Base-by-base conservation (phyloP, 37 sponge, comb jelly and placozoan species). In the Haliclona indistincta region DNA sequence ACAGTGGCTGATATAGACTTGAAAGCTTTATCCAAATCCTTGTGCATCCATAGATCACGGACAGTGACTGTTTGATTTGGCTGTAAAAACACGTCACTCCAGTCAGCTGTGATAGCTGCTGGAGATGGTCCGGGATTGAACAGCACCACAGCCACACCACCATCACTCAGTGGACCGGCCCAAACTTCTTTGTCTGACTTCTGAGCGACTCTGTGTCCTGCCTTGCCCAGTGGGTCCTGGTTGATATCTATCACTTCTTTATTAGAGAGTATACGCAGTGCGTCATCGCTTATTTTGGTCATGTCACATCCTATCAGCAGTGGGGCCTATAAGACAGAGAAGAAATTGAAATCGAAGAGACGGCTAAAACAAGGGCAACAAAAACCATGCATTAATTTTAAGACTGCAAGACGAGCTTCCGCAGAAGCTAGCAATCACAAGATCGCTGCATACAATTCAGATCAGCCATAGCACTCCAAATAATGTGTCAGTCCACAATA, bases 291-390 rank as follows among this genome's bases (percentile, higher is more conserved):
- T 47, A 93, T 85, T 38, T 70, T 88, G 11, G 38, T 25, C 13
- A 93, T 54, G 58, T 93, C 89, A 56, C 85, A 81, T 19, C 93
- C 93, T 60, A 93, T 88, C 70, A 93, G 85, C 10, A 93, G 85
- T 64, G 93, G 93, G 23, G 89, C 77, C 67, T 47, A 47, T 17
- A 47, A 15, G 13, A 47, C 15, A 17, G 15, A 10, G 15, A 47
- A 17, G 15, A 47, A 47, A 15, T 17, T 15, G 10, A 47, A 47
- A n/a, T n/a, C n/a, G n/a, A n/a, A n/a, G n/a, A n/a, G n/a, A n/a
- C n/a, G n/a, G n/a, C n/a, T n/a, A n/a, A n/a, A n/a, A n/a, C n/a
- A n/a, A n/a, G n/a, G n/a, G n/a, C n/a, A n/a, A n/a, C n/a, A n/a
- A n/a, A n/a, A n/a, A n/a, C n/a, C n/a, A n/a, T n/a, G n/a, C n/a